These are phyloP conservation scores for Eupsittula cactorum DNA, from an alignment of 2,113 vertebrate species.

Conservation along the genomic window DNA sequence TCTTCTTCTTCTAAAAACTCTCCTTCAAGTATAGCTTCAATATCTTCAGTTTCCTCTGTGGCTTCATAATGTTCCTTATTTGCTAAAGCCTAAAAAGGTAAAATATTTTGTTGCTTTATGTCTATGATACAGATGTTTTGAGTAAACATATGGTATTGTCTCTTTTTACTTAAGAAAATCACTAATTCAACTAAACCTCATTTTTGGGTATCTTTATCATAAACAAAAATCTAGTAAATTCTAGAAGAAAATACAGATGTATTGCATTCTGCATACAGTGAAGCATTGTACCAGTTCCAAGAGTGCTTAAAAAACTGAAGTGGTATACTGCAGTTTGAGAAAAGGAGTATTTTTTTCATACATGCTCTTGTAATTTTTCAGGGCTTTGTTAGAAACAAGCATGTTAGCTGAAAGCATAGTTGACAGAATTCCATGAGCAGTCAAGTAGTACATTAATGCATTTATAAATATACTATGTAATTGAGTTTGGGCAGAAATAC, in stretches of 20 bases:
- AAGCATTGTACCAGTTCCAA: neutral
- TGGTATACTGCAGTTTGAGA: neutral
- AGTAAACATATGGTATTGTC: neutral
- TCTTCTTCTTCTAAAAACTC: slow-evolving; percentile 83
- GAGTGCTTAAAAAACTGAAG: neutral
- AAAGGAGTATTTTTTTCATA: neutral
- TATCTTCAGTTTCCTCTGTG: slow-evolving; percentile 70
- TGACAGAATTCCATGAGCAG: neutral
- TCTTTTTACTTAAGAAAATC: neutral
- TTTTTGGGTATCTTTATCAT: neutral
- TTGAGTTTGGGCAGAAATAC: neutral
- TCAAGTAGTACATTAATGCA: neutral
- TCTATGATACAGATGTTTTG: neutral
- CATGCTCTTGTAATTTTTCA: neutral
- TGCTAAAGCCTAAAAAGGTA: slow-evolving; percentile 26
- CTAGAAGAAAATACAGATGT: neutral
- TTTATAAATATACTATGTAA: neutral
- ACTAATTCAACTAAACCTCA: neutral
- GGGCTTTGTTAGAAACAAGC: neutral
- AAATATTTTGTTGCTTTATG: slow-evolving; percentile 17
- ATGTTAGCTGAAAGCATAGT: neutral
- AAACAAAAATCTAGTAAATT: neutral
- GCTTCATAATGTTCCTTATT: slow-evolving; percentile 41
- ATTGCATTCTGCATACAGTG: neutral
- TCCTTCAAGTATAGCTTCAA: slow-evolving; percentile 81